Percentiles rank a stretch among this genome's conserved stretches.
Evolutionary conservation across 30 jellyfish, hydroid and myxozoan genomes (phyloP).

Genomic region (Sanderia malayensis): DNA sequence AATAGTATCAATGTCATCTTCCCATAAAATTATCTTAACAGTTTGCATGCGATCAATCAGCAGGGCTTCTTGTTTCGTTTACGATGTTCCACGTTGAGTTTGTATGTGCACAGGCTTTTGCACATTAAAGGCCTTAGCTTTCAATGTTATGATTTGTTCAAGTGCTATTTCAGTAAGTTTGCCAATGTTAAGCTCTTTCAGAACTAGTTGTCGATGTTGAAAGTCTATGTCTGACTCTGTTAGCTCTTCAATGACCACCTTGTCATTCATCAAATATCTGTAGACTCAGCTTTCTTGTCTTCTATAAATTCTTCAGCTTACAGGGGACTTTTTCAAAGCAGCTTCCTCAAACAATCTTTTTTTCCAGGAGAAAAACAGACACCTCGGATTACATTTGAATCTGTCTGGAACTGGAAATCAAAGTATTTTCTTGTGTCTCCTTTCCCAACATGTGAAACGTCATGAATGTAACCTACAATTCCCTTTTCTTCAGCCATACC

Average conservation of each 20-base stretch:
- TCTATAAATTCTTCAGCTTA: slow-evolving; percentile 9
- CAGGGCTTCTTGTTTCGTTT: slow-evolving; percentile 5
- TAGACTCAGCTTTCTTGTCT: slow-evolving; percentile 2
- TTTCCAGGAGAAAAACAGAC: no score
- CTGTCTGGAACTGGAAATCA: slow-evolving; percentile 35
- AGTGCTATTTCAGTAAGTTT: slow-evolving; percentile 7
- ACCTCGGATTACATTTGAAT: slow-evolving; percentile 17
- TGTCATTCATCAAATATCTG: slow-evolving; percentile 28
- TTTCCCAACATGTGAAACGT: no score
- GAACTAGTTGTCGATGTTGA: slow-evolving; percentile 10
- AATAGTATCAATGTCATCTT: neutral
- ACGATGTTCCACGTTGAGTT: slow-evolving; percentile 8
- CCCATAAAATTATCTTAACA: no score
- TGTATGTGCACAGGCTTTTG: slow-evolving; percentile 2
- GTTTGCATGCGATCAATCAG: neutral
- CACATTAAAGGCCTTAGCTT: slow-evolving; percentile 2
- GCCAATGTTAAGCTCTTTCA: slow-evolving; percentile 11
- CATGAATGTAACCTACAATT: no score
- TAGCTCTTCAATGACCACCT: slow-evolving; percentile 1
- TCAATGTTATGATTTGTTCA: neutral
- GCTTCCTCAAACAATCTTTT: slow-evolving; percentile 14
- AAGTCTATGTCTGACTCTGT: neutral
- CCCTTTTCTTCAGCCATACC: no score
- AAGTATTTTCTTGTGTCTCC: slow-evolving; percentile 10
- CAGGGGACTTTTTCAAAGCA: slow-evolving; percentile 30